These are phyloP conservation scores for Mycteria americana DNA, from an alignment of 2,797 vertebrate species.

Conservation along the genomic window DNA sequence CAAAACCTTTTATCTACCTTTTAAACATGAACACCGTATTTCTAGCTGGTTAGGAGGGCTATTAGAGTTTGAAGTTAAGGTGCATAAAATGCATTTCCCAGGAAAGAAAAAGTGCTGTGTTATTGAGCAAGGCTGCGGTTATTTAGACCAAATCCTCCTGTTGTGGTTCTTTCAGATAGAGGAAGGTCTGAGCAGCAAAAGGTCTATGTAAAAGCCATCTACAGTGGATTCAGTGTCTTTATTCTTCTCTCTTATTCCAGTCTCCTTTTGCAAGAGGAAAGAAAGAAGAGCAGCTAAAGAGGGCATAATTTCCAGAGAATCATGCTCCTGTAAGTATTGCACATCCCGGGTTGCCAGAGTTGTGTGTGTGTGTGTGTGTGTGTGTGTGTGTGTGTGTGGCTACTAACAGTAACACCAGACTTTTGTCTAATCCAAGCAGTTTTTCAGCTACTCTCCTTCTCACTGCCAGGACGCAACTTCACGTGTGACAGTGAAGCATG, in stretches of 20 bases:
- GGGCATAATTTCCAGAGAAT: neutral
- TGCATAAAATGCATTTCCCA: neutral
- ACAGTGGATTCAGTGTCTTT: neutral
- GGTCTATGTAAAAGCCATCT: neutral
- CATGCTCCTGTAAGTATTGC: neutral
- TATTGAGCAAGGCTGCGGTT: neutral
- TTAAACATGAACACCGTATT: neutral
- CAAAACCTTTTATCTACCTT: neutral
- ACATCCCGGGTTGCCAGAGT: accelerated
- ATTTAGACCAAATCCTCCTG: neutral
- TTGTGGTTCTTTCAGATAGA: neutral
- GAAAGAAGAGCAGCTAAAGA: neutral
- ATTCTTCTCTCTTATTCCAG: neutral
- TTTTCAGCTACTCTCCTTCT: neutral
- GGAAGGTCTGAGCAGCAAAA: neutral
- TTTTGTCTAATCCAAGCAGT: neutral
- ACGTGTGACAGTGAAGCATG: neutral
- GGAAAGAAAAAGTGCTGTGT: neutral
- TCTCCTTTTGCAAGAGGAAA: neutral
- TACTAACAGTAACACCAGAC: neutral
- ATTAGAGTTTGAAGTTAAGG: neutral
- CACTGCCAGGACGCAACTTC: neutral
- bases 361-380: neutral
- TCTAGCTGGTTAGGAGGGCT: neutral
- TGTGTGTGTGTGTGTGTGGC: neutral